Evolutionary conservation across 2,113 vertebrate genomes (phyloP), one percentile per base, ranked within the genome.

Genomic region (Ageneiosus marmoratus): DNA sequence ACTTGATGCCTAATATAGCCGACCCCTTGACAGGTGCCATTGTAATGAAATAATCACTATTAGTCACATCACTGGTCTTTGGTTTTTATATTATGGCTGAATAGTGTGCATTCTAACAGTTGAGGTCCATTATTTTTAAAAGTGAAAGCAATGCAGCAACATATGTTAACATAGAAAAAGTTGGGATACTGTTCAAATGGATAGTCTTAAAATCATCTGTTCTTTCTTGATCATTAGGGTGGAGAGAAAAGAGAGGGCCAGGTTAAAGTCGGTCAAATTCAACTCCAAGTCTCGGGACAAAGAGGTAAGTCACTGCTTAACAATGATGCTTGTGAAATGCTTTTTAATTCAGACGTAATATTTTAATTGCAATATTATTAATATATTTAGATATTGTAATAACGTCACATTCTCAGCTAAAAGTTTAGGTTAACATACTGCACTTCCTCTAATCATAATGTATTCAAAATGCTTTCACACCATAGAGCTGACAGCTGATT

Each of bases 231-330:
- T 53, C 80, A 62, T 65, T 91, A 99, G 98, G 90, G 97, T 97
- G 88, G 98, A 99, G 90, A 98, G 98, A 91, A 98, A 97, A 90
- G 97, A 99, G 88, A 89, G 97, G 86, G 96, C 96, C 9, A 93
- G 97, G 63, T 94, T 99, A 93, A 99, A 99, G 95, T 96, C 95
- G 0, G 96, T 98, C 89, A 96, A 96, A 90, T 96, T 97, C 90
- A 94, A 95, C 90, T 95, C 95, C 81, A 97, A 96, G 92, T 91
- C 96, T 87, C 97, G 96, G 88, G 97, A 99, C 88, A 96, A 96
- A 96, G 95, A 94, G 93, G 98, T 99, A 91, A 96, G 97, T 95
- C 89, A 32, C 41, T 83, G 67, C 24, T 69, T 1, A 24, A 80
- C 77, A 74, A 51, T 69, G 5, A 34, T 4, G 15, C 58, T 27